These are phyloP conservation scores for Cyprinodon variegatus DNA, from an alignment of 2,113 vertebrate species.

Conservation along the genomic window DNA sequence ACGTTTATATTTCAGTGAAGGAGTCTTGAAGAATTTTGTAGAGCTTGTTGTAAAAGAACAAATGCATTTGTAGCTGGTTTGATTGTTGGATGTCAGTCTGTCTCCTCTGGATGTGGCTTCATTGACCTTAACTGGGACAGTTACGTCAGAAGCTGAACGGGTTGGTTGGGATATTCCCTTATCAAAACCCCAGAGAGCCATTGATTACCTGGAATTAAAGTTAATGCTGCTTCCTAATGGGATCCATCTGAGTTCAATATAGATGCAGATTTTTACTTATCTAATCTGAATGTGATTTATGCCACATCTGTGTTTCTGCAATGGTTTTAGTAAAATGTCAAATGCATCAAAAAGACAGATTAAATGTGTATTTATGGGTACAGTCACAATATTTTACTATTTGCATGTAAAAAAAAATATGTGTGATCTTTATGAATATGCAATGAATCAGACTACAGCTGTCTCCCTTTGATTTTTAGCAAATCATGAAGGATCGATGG, in stretches of 20 bases:
- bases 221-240: neutral
- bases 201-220: slow-evolving; percentile 44
- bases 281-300: neutral
- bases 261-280: slow-evolving; percentile 2
- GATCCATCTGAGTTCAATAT: neutral
- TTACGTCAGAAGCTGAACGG: slow-evolving; percentile 19
- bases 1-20: no score
- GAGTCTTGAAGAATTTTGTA: no score
- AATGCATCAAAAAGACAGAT: no score
- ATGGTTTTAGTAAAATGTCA: no score
- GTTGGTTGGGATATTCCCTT: slow-evolving; percentile 43
- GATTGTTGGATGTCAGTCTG: no score
- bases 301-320: neutral
- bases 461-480: slow-evolving; percentile 74
- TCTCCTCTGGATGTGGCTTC: neutral
- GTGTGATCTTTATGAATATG: neutral
- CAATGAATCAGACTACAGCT: slow-evolving; percentile 7
- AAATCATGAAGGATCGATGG: slow-evolving; percentile 99
- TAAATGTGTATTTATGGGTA: neutral
- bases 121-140: slow-evolving; percentile 4
- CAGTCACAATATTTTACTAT: neutral
- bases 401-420: neutral
- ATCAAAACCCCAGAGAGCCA: slow-evolving; percentile 19
- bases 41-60: neutral
- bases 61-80: neutral